These are phyloP conservation scores for Eremobia ochroleuca DNA, from an alignment of 2,888 invertebrate genomes.

Conservation along the genomic window DNA sequence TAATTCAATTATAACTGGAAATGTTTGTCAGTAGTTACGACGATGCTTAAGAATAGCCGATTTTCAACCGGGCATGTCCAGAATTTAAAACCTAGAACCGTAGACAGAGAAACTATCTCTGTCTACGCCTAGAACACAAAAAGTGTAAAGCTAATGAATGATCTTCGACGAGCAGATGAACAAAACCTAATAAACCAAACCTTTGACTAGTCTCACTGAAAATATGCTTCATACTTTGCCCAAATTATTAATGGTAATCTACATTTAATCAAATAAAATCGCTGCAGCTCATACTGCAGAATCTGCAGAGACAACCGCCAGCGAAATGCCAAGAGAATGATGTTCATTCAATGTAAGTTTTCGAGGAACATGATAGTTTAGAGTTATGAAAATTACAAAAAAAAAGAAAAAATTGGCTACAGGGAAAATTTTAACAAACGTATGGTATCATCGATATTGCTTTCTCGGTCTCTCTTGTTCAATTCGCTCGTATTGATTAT, in stretches of 20 bases:
- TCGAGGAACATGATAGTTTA: neutral
- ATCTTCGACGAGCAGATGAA: neutral
- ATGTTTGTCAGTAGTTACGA: neutral
- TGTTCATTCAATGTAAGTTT: neutral
- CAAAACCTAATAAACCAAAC: neutral
- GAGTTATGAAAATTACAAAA: neutral
- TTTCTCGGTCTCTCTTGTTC: slow-evolving; percentile 57
- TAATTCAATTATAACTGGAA: slow-evolving; percentile 43
- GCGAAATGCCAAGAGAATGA: too few species aligned
- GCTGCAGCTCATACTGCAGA: too few species aligned
- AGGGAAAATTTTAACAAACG: slow-evolving; percentile 34
- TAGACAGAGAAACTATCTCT: too few species aligned
- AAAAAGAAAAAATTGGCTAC: neutral
- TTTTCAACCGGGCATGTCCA: neutral
- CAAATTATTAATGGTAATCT: neutral
- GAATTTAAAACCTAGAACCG: neutral
- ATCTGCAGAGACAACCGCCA: neutral
- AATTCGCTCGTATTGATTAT: slow-evolving; percentile 64
- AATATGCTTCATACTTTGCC: neutral
- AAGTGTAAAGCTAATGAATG: neutral
- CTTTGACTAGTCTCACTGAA: neutral
- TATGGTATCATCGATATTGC: slow-evolving; percentile 56
- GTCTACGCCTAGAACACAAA: neutral
- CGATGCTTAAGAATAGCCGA: neutral
- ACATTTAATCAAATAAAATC: neutral